Evolutionary conservation across 2,888 invertebrate species (phyloP).

Genomic region (Yponomeuta sedellus): DNA sequence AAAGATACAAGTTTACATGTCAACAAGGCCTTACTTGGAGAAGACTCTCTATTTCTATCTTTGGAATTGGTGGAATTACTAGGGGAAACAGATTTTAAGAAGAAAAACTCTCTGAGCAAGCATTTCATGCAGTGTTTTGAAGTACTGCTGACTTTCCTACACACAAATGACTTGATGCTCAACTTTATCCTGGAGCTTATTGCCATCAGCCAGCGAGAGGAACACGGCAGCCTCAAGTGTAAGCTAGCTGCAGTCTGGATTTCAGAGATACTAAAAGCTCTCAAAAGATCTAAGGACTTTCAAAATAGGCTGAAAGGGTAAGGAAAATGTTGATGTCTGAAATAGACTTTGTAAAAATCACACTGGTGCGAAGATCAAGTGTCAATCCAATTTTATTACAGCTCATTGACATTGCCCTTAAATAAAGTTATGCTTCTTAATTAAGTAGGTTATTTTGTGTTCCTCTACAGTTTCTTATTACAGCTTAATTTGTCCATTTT

Average conservation of each 20-base stretch:
- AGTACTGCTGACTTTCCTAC: slow-evolving; percentile 68
- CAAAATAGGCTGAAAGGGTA: slow-evolving; percentile 42
- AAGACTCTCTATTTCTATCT: slow-evolving; percentile 55
- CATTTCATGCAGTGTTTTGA: slow-evolving; percentile 69
- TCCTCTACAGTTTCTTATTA: too few species aligned
- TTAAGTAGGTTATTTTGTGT: too few species aligned
- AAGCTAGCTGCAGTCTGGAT: slow-evolving; percentile 73
- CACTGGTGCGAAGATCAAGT: too few species aligned
- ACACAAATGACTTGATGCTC: slow-evolving; percentile 66
- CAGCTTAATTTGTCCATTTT: too few species aligned
- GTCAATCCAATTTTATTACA: too few species aligned
- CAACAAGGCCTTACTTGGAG: slow-evolving; percentile 45
- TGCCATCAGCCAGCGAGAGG: slow-evolving; percentile 47
- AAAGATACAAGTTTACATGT: slow-evolving; percentile 34
- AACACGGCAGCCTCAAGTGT: slow-evolving; percentile 39
- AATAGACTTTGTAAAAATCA: too few species aligned
- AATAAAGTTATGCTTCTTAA: too few species aligned
- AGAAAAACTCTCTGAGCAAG: slow-evolving; percentile 34
- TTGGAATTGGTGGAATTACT: slow-evolving; percentile 45
- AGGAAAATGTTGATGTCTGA: slow-evolving; percentile 23
- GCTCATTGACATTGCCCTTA: too few species aligned
- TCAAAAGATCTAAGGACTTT: slow-evolving; percentile 54
- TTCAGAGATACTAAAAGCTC: slow-evolving; percentile 61
- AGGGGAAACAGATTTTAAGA: slow-evolving; percentile 35
- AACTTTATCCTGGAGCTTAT: slow-evolving; percentile 63